Evolutionary conservation across 2,888 invertebrate genomes (phyloP), one percentile per base, ranked within the genome.

Genomic region (Laothoe populi): DNA sequence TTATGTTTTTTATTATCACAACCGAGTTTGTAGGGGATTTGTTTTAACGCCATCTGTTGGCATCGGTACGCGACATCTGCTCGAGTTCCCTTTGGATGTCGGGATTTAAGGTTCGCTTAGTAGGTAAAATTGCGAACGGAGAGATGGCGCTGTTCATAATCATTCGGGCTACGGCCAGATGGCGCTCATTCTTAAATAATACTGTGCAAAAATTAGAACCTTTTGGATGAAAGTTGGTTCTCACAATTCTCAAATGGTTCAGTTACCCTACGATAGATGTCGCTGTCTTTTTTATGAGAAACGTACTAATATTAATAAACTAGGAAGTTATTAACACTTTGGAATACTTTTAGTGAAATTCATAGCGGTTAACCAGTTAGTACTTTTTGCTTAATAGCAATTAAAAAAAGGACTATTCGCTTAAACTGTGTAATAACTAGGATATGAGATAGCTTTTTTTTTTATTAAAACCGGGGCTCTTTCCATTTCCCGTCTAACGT

Each of bases 1-100:
- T 57, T 57, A 63, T 31, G 19, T 45, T 57, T 42, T 16, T 31
- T 57, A 57, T 77, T 78, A 81, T 87, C 83, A 84, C 82, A 86
- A 81, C 79, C 61, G 60, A 67, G 72, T 77, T 77, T 75, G 70
- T 68, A 64, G 64, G 61, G 59, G 61, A 57, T 66, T 53, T 60
- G 42, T 70, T 63, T 63, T 70, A 80, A 65, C 82, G 90, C 88
- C 90, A 87, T 86, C 89, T 90, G 63, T 79, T 73, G 73, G 62
- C 60, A 59, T 60, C 21, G 62, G 38, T 57, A 44, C 62, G 68
- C 45, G 68, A 72, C 71, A 70, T 60, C 62, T 60, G 63, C 63
- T 60, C 26, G 63, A 63, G 70, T 62, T 75, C 74, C 77, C 64
- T 63, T 61, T 64, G 75, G 74, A 78, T 59, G 46, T 60, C 45